Percentiles rank a stretch among this genome's conserved stretches.
Evolutionary conservation across 2,888 invertebrate species (phyloP).

Genomic region (Helobdella robusta): DNA sequence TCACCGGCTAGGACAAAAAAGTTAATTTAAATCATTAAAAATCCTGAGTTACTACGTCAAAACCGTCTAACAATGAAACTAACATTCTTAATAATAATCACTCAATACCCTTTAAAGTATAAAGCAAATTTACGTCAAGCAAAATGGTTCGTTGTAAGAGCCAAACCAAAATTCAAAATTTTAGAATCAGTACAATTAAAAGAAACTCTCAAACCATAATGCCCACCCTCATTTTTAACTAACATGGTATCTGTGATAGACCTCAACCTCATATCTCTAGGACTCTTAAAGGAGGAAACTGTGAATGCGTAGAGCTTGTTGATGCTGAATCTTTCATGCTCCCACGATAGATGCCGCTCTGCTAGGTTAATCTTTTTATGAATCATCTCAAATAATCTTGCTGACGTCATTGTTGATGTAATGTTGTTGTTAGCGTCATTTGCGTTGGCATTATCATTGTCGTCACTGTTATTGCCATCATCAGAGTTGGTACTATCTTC

Average conservation of each 20-base stretch:
- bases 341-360: slow-evolving; percentile 84
- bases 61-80: not conserved
- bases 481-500: too few species aligned
- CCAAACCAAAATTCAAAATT: not conserved
- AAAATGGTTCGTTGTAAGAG: too few species aligned
- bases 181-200: not conserved
- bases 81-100: not conserved
- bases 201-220: not conserved
- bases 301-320: slow-evolving; percentile 82
- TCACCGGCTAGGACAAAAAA: too few species aligned
- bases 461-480: too few species aligned
- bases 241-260: slow-evolving; percentile 50
- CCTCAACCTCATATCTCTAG: slow-evolving; percentile 44
- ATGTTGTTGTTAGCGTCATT: too few species aligned
- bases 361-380: slow-evolving; percentile 96
- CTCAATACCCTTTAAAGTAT: too few species aligned
- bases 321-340: slow-evolving; percentile 90
- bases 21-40: too few species aligned
- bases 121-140: too few species aligned
- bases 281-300: slow-evolving; percentile 62
- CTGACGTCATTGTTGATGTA: too few species aligned
- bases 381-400: slow-evolving; percentile 43
- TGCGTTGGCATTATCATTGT: too few species aligned
- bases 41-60: too few species aligned
- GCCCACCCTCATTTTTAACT: too few species aligned